phyloP scores from a whole-genome alignment of 2,888 invertebrate species.

The Plagodis dolabraria region DNA sequence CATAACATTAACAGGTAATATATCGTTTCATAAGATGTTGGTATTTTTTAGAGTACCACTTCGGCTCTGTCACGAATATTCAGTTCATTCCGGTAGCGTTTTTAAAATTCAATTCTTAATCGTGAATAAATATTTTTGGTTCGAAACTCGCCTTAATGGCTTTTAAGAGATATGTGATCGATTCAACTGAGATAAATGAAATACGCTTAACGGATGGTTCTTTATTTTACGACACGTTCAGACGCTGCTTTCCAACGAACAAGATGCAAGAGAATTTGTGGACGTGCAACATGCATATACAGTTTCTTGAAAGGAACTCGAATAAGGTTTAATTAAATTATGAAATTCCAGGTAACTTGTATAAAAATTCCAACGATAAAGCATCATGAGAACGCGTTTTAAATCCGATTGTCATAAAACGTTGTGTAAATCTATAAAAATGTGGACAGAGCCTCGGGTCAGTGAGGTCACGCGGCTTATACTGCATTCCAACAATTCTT shows the following conservation, averaged over 20 bases:
- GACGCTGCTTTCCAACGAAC: conserved; percentile 28
- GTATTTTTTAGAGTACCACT: conserved; percentile 34
- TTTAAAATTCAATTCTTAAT: conserved; percentile 37
- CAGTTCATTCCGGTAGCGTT: conserved; percentile 34
- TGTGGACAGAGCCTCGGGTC: conserved; percentile 38
- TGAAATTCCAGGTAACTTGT: conserved; percentile 28
- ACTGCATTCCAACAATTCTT: conserved; percentile 38
- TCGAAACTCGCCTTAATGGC: conserved; percentile 25
- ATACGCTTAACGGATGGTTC: conserved; percentile 26
- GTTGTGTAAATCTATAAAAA: conserved; percentile 43
- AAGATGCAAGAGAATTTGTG: conserved; percentile 27
- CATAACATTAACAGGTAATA: conserved; percentile 35
- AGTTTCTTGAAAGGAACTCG: conserved; percentile 20
- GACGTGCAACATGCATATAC: conserved; percentile 22
- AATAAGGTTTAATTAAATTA: conserved; percentile 24
- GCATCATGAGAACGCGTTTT: conserved; percentile 31
- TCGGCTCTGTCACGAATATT: conserved; percentile 30
- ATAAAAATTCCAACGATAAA: conserved; percentile 32
- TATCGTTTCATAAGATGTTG: conserved; percentile 31
- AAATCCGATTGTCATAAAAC: conserved; percentile 39
- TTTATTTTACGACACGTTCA: conserved; percentile 30
- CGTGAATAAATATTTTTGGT: conserved; percentile 35
- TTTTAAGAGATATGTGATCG: conserved; percentile 36
- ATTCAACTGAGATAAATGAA: conserved; percentile 34
- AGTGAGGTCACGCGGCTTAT: conserved; percentile 35